Evolutionary conservation across 1,140 invertebrate genomes (phyloP).

Genomic region (Spodoptera frugiperda): DNA sequence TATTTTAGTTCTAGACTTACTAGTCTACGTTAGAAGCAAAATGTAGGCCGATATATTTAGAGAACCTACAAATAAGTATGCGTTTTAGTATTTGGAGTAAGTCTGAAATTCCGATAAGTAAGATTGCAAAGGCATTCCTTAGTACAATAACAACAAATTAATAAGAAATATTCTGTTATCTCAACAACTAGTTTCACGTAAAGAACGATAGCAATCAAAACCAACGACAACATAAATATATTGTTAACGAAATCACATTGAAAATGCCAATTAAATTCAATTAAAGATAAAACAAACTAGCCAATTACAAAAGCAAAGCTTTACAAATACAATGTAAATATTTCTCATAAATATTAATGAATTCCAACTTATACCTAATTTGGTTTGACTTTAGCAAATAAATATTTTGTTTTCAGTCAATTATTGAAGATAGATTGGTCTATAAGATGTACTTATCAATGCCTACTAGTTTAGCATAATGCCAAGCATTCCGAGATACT

Average conservation of each 20-base stretch:
- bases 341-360: neutral
- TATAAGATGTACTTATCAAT: conserved; percentile 21
- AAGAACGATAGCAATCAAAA: neutral
- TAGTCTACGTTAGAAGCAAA: too few species aligned
- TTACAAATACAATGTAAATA: neutral
- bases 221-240: neutral
- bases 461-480: conserved; percentile 9
- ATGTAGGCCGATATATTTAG: too few species aligned
- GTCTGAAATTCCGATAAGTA: too few species aligned
- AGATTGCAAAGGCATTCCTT: too few species aligned
- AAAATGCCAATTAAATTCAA: neutral
- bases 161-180: too few species aligned
- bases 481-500: neutral
- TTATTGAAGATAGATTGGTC: conserved; percentile 47
- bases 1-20: conserved; percentile 12
- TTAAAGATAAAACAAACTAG: neutral
- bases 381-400: conserved; percentile 20
- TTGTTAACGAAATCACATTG: neutral
- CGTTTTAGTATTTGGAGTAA: too few species aligned
- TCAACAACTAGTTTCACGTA: too few species aligned
- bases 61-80: too few species aligned
- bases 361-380: conserved; percentile 9
- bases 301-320: neutral
- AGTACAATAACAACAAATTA: too few species aligned
- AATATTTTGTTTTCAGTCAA: conserved; percentile 41